Evolutionary conservation across 2,113 vertebrate species (phyloP).

Genomic region (Bubo scandiacus): DNA sequence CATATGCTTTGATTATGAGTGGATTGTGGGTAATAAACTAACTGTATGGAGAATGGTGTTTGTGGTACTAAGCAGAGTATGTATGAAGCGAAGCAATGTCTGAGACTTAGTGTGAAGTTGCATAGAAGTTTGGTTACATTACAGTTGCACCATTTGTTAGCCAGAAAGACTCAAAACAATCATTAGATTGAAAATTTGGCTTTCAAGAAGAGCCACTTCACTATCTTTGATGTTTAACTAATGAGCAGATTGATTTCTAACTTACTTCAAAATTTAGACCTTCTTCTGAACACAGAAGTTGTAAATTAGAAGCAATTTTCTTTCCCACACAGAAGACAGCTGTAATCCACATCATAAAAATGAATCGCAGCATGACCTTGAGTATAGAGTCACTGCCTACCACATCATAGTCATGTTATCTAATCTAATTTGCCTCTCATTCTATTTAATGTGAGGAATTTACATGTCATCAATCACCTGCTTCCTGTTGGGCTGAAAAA

Average conservation of each 20-base stretch:
- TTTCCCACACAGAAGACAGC: not conserved
- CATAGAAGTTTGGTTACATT: not conserved
- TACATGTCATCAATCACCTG: not conserved
- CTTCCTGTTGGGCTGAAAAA: not conserved
- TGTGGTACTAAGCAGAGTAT: not conserved
- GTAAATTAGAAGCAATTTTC: not conserved
- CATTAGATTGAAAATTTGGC: not conserved
- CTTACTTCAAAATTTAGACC: not conserved
- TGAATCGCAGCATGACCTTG: not conserved
- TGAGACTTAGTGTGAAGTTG: not conserved
- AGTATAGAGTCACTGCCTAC: not conserved
- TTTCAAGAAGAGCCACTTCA: not conserved
- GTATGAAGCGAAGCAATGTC: not conserved
- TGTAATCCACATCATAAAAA: not conserved
- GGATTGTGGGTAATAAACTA: not conserved
- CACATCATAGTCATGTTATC: not conserved
- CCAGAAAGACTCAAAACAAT: not conserved
- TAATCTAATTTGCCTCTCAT: not conserved
- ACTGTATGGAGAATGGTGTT: not conserved
- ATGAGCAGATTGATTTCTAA: not conserved
- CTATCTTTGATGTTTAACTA: not conserved
- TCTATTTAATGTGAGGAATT: not conserved
- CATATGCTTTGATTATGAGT: not conserved
- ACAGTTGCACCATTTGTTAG: not conserved
- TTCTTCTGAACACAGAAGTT: not conserved